These are phyloP conservation scores for Phortica variegata DNA, from an alignment of 1,140 invertebrate species.

Conservation along the genomic window DNA sequence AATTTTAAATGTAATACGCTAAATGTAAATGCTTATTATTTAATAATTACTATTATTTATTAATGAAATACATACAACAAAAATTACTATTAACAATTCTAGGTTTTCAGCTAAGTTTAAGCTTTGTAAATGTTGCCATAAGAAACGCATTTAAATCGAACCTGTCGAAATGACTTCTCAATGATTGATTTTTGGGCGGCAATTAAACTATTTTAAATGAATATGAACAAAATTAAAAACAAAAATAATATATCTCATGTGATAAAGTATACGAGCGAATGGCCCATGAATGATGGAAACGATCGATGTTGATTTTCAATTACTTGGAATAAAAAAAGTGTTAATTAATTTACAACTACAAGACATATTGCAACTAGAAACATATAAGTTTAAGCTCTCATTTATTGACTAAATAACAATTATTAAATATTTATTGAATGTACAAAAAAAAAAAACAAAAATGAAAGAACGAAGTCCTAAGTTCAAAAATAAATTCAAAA, in stretches of 20 bases:
- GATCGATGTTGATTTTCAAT: no score
- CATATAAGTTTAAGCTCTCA: slow-evolving; percentile 12
- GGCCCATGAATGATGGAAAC: no score
- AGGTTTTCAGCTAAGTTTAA: slow-evolving; percentile 17
- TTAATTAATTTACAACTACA: slow-evolving; percentile 16
- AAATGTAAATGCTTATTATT: no score
- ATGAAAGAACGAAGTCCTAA: slow-evolving; percentile 5
- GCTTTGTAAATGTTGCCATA: slow-evolving; percentile 52
- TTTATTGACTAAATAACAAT: no score
- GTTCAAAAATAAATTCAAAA: slow-evolving; percentile 37
- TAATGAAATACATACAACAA: no score
- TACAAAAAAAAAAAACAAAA: slow-evolving; percentile 17
- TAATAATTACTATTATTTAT: no score
- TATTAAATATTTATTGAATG: slow-evolving; percentile 9
- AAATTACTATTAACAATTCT: no score
- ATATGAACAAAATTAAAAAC: slow-evolving; percentile 5
- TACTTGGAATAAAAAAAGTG: no score
- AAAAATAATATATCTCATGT: slow-evolving; percentile 53
- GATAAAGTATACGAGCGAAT: slow-evolving; percentile 52
- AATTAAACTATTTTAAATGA: slow-evolving; percentile 3
- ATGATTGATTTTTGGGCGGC: slow-evolving; percentile 15
- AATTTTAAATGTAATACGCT: no score
- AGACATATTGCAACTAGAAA: background rate
- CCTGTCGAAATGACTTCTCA: no score
- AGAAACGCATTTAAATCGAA: slow-evolving; percentile 40